Evolutionary conservation across 1,140 invertebrate genomes (phyloP).

Genomic region (Drosophila novamexicana): DNA sequence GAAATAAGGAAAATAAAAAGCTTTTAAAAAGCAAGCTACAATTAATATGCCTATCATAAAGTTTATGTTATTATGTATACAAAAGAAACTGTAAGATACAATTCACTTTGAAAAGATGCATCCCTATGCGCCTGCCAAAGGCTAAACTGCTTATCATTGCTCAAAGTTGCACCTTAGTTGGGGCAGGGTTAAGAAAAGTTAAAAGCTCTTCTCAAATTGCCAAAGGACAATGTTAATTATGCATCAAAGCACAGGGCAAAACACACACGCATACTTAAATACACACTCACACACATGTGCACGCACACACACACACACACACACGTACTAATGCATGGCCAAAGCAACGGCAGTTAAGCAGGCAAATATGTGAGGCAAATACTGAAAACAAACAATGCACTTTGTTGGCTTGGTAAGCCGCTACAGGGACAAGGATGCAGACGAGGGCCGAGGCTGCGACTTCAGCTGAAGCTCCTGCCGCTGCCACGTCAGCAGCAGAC

Average conservation of each 20-base stretch:
- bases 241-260: conserved; percentile 69
- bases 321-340: not conserved
- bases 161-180: conserved; percentile 42
- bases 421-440: conserved; percentile 66
- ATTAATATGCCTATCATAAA: too few relatives aligned
- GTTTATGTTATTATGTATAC: not conserved
- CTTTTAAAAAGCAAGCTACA: not conserved
- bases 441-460: conserved; percentile 32
- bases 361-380: conserved; percentile 80
- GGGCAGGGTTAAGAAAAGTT: conserved; percentile 53
- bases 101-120: conserved; percentile 1
- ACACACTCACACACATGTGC: not conserved
- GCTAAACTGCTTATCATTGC: conserved; percentile 36
- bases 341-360: conserved; percentile 64
- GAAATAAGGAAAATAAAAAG: too few relatives aligned
- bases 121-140: conserved; percentile 24
- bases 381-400: conserved; percentile 79
- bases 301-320: conserved; percentile 8
- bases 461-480: conserved; percentile 25
- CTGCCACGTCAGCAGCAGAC: conserved; percentile 61
- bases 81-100: conserved; percentile 3
- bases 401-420: conserved; percentile 77
- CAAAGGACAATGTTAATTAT: conserved; percentile 83
- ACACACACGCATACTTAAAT: conserved; percentile 8
- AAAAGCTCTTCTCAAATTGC: conserved; percentile 76